A percentile compares a stretch with the other conserved stretches of the same genome.
Conservation (phyloP, 2,113 vertebrate genomes). For the Microtus ochrogaster region DNA sequence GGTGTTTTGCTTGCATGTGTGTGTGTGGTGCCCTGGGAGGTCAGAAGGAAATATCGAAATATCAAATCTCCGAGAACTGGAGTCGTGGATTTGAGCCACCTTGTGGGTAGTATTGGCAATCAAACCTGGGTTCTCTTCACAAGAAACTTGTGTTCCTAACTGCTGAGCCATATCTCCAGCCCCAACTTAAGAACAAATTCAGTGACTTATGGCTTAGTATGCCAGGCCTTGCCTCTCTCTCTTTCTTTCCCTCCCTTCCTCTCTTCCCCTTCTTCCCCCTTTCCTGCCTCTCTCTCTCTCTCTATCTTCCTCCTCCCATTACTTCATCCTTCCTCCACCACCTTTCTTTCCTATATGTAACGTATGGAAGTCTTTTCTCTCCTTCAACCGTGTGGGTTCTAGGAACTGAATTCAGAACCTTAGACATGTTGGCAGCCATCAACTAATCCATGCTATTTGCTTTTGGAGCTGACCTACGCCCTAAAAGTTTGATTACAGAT, state of each 20-base stretch:
- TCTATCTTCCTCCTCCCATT: rapidly evolving
- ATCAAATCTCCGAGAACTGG: neutral
- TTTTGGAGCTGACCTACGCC: neutral
- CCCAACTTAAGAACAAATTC: neutral
- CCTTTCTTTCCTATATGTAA: neutral
- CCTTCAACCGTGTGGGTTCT: neutral
- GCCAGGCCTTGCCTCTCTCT: too few relatives aligned
- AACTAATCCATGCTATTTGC: neutral
- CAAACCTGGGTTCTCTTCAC: neutral
- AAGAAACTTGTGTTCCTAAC: neutral
- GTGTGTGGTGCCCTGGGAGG: neutral
- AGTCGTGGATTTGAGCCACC: neutral
- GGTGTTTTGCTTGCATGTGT: neutral
- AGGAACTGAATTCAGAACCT: neutral
- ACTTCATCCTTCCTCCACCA: too few relatives aligned
- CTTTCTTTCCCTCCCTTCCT: too few relatives aligned
- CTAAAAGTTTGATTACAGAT: neutral
- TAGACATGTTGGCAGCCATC: neutral
- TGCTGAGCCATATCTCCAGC: neutral
- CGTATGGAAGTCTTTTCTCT: neutral
- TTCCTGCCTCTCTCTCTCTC: too few relatives aligned
- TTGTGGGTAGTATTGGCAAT: neutral
- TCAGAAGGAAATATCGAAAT: neutral
- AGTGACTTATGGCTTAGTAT: neutral
- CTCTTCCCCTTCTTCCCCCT: too few relatives aligned